phyloP scores from a whole-genome alignment of 2,113 vertebrate genomes.

The Cyprinus carpio region DNA sequence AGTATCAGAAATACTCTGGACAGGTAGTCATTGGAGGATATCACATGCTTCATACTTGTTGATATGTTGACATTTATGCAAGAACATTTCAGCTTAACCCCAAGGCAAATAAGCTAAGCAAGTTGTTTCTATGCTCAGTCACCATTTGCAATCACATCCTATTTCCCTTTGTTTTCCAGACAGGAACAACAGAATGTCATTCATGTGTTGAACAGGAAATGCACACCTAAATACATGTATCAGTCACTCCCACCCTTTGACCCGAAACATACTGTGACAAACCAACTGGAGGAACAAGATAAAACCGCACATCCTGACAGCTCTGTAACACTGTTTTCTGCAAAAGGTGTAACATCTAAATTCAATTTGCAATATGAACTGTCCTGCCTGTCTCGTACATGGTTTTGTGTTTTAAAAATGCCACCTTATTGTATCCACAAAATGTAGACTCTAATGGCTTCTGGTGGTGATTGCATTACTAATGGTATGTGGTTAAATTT shows the following conservation, averaged over 20 bases:
- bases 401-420: slow-evolving; percentile 24
- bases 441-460: slow-evolving; percentile 50
- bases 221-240: slow-evolving; percentile 22
- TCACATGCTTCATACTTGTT: neutral
- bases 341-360: neutral
- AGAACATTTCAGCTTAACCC: neutral
- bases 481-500: slow-evolving; percentile 57
- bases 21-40: slow-evolving; percentile 5
- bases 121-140: too few species aligned
- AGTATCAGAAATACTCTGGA: slow-evolving; percentile 17
- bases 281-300: slow-evolving; percentile 38
- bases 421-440: slow-evolving; percentile 37
- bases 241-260: slow-evolving; percentile 38
- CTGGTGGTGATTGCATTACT: slow-evolving; percentile 54
- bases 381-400: neutral
- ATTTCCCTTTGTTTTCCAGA: neutral
- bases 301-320: slow-evolving; percentile 28
- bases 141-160: neutral
- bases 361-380: neutral
- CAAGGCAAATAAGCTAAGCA: slow-evolving; percentile 7
- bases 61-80: neutral
- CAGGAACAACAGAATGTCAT: neutral
- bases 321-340: neutral
- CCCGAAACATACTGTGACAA: slow-evolving; percentile 7
- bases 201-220: slow-evolving; percentile 6